Evolutionary conservation across 2,113 vertebrate genomes (phyloP).

Genomic region (Myanophis thanlyinensis): DNA sequence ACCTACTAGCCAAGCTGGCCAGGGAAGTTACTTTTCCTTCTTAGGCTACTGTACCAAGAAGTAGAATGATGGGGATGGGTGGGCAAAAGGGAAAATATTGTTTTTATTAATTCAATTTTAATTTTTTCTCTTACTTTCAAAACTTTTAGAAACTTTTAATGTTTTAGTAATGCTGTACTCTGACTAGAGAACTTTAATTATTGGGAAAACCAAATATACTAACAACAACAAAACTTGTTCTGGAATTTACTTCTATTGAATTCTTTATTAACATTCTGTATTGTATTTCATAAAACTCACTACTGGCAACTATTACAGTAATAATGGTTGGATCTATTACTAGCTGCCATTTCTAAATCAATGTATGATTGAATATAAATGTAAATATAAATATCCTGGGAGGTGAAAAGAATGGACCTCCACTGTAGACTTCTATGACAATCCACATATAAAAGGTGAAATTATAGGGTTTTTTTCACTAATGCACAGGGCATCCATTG

Average conservation of each 20-base stretch:
- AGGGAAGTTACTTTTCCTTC: neutral
- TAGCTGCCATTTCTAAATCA: neutral
- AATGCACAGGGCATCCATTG: neutral
- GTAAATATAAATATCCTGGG: neutral
- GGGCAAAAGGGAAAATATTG: neutral
- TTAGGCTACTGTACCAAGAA: neutral
- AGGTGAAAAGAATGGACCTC: too few species aligned
- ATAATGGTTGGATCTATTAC: neutral
- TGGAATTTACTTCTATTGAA: neutral
- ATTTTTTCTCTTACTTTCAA: neutral
- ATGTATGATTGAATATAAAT: neutral
- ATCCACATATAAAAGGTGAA: neutral
- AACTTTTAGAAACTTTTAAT: neutral
- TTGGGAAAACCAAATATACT: neutral
- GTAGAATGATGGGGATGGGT: neutral
- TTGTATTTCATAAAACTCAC: neutral
- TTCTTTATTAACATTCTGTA: neutral
- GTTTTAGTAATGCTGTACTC: neutral
- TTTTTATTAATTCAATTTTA: neutral
- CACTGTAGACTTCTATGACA: neutral
- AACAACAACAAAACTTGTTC: neutral
- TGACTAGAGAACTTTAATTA: neutral
- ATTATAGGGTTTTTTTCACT: neutral
- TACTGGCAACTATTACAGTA: neutral
- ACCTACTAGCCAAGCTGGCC: neutral